Base-by-base conservation (phyloP, 2,888 invertebrate species). In the Protonemura montana region DNA sequence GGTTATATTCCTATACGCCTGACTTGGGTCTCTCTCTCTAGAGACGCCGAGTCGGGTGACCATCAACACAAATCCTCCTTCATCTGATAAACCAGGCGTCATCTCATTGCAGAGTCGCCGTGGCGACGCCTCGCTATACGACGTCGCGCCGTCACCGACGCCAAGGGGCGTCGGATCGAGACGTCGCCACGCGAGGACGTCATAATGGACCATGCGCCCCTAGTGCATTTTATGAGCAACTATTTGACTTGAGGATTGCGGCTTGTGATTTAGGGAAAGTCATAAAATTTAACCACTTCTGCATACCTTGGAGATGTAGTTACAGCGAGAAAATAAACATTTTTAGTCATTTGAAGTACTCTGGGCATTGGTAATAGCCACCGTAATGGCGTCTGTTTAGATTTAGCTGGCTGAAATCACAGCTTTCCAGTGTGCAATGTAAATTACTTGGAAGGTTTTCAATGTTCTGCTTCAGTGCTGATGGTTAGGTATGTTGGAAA, bases 31-130 rank as follows among this genome's bases (percentile, higher is more conserved):
- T 13, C 28, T 78, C 78, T 78, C 35, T 10, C 78, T 27, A 27
- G 78, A 78, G 78, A 78, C 28, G 26, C 28, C 1, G 78, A 28
- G 7, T 78, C 25, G n/a, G 26, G 42, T 83, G 82, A 41, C 82
- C 82, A 41, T 83, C 82, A 86, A 81, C 80, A 80, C 86, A 86
- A 86, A 86, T 85, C 86, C 86, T 84, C 35, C 78, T 86, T 86
- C 84, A 86, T 86, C 86, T 86, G 86, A 85, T 85, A 86, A 86
- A 85, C 80, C 85, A 83, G 41, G 41, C 42, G 30, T 81, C 81
- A 29, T 81, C 81, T 78, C 81, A 59, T 59, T 59, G 59, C 59
- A 59, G 59, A 10, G 59, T 59, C 59, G 59, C 59, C 59, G 59
- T 59, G 16, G 59, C 59, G 59, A 59, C 59, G 59, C 21, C 59